phyloP scores from a whole-genome alignment of 2,113 vertebrate species.

The Centropus bengalensis region DNA sequence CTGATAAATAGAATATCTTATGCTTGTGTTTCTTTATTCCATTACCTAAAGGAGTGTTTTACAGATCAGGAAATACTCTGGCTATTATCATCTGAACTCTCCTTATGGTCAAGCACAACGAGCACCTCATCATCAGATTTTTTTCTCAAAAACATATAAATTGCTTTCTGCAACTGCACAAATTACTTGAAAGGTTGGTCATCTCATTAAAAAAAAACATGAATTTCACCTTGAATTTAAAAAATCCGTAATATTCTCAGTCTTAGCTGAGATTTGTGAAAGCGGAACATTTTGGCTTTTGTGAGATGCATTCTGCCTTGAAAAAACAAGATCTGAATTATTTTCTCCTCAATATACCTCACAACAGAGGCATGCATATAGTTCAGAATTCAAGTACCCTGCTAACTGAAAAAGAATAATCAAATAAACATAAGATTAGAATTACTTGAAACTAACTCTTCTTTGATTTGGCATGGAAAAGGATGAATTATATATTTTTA shows the following conservation, averaged over 20 bases:
- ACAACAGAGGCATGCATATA: neutral
- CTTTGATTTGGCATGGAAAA: accelerated
- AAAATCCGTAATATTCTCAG: neutral
- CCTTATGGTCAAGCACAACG: neutral
- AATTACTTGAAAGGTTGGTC: neutral
- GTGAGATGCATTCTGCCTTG: neutral
- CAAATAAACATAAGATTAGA: neutral
- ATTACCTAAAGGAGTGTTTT: neutral
- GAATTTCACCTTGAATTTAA: neutral
- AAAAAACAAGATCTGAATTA: neutral
- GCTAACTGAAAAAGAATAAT: conserved; percentile 11
- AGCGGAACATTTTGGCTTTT: conserved; percentile 9
- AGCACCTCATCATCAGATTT: accelerated
- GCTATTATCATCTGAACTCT: neutral
- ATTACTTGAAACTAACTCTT: neutral
- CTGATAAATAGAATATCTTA: neutral
- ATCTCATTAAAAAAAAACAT: neutral
- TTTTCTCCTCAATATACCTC: conserved; percentile 4
- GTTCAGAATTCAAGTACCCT: neutral
- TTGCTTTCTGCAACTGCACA: neutral
- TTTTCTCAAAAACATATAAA: neutral
- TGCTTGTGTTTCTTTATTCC: neutral
- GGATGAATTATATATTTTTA: neutral
- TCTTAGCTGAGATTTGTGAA: neutral
- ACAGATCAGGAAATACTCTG: neutral